Conservation (phyloP, 2,113 vertebrate species). For the Callipepla squamata region DNA sequence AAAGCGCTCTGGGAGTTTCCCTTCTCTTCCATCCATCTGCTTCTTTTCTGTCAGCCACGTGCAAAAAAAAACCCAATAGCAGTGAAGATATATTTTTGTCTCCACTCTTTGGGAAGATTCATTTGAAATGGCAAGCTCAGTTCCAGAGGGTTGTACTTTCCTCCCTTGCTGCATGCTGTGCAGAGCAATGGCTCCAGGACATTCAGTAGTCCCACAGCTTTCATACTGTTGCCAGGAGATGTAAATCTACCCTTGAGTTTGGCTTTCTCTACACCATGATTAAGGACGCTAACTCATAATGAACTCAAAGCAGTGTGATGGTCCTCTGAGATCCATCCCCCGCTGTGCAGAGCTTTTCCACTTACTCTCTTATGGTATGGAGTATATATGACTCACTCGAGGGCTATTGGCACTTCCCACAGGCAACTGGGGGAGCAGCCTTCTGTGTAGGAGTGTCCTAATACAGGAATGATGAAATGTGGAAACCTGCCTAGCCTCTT, state of each 20-base stretch:
- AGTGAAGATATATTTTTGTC: not conserved
- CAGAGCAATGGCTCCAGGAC: not conserved
- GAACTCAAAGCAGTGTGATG: not conserved
- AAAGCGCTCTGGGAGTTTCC: not conserved
- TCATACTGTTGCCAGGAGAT: not conserved
- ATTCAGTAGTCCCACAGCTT: not conserved
- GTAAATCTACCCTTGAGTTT: not conserved
- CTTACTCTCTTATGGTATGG: not conserved
- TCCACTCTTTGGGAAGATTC: not conserved
- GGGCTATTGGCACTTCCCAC: slow-evolving; percentile 66
- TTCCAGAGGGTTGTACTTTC: not conserved
- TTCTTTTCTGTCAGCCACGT: not conserved
- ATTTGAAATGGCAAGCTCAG: not conserved
- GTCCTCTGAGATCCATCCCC: not conserved
- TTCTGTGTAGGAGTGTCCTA: slow-evolving; percentile 62
- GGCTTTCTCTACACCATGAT: not conserved
- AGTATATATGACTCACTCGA: slow-evolving; percentile 38
- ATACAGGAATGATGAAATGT: slow-evolving; percentile 43
- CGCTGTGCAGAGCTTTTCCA: not conserved
- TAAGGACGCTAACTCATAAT: not conserved
- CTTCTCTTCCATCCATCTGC: not conserved
- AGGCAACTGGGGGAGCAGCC: slow-evolving; percentile 37
- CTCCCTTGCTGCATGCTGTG: not conserved
- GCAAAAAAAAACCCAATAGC: not conserved
- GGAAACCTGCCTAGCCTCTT: slow-evolving; percentile 50